These are phyloP conservation scores for Festucalex cinctus DNA, from an alignment of 2,113 vertebrate genomes.

Conservation along the genomic window DNA sequence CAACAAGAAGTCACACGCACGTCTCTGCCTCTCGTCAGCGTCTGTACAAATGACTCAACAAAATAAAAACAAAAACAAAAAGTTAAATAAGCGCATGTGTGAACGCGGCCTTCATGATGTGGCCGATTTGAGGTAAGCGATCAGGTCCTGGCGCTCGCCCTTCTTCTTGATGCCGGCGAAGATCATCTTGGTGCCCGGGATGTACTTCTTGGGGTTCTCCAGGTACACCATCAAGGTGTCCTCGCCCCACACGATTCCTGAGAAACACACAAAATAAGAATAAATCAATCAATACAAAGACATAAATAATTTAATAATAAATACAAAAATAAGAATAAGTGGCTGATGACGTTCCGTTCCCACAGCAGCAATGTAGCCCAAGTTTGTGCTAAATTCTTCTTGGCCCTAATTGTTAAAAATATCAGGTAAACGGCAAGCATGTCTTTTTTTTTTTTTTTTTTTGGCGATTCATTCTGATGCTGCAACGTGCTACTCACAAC, in stretches of 20 bases:
- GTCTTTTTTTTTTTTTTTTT: no score
- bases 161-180: constrained; percentile 89
- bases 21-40: background rate
- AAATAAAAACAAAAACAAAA: constrained; percentile 29
- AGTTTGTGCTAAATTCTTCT: no score
- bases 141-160: constrained; percentile 77
- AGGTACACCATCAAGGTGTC: constrained; percentile 81
- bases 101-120: constrained; percentile 66
- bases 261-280: background rate
- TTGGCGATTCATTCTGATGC: no score
- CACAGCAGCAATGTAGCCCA: no score
- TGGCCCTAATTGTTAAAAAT: no score
- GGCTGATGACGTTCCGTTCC: no score
- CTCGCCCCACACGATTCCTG: constrained; percentile 77
- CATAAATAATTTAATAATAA: no score
- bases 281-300: no score
- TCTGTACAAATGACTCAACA: constrained; percentile 21
- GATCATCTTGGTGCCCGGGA: constrained; percentile 83
- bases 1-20: background rate
- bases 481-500: no score
- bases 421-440: no score
- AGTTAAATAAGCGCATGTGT: constrained; percentile 41
- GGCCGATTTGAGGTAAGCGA: constrained; percentile 79
- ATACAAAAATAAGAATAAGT: no score
- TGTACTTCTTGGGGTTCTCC: constrained; percentile 89